Evolutionary conservation across 2,113 vertebrate species (phyloP), one percentile per base, ranked within the genome.

Genomic region (Corydoras maculifer): DNA sequence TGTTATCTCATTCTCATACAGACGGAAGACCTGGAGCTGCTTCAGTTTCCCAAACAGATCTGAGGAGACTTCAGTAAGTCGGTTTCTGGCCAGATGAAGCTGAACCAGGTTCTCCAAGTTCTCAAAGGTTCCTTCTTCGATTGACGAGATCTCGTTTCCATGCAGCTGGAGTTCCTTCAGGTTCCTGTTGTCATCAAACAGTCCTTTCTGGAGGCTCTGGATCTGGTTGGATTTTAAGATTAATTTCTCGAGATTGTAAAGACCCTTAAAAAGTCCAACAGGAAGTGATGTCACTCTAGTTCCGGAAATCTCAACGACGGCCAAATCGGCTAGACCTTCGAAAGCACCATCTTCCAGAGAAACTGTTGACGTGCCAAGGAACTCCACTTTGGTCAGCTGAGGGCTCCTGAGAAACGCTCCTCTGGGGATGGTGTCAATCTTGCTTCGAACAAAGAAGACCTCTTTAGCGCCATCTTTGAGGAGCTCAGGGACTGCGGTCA

Each of bases 81-180:
- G 84, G 70, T 93, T 94, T 78, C 78, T 90, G 50, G 79, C 86
- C 64, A 94, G 79, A 77, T 89, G 83, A 65, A 93, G 78, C 1
- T 65, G 4, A 0, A 2, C 9, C n/a, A 91, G 86, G 65, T 83
- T 88, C 51, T 83, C 58, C 0, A 92, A 84, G 15, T 82, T 77
- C 58, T 94, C 86, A 79, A 94, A 93, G 12, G 82, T 53, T 1
- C 84, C 88, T 2, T 89, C 84, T 69, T 92, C 90, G 69, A 94
- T 86, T 1, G 70, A 78, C 43, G 68, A 15, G 5, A 93, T 91
- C 2, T 83, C 15, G 68, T 91, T 91, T 3, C 31, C 60, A 14
- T 90, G 77, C 72, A 94, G 70, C 1, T 62, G 73, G 5, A 92
- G 77, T 1, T 86, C 70, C 69, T 0, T 62, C 65, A 91, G 10